Evolutionary conservation across 1,140 invertebrate genomes (phyloP), one percentile per base, ranked within the genome.

Genomic region (Alviniconcha marisindica): DNA sequence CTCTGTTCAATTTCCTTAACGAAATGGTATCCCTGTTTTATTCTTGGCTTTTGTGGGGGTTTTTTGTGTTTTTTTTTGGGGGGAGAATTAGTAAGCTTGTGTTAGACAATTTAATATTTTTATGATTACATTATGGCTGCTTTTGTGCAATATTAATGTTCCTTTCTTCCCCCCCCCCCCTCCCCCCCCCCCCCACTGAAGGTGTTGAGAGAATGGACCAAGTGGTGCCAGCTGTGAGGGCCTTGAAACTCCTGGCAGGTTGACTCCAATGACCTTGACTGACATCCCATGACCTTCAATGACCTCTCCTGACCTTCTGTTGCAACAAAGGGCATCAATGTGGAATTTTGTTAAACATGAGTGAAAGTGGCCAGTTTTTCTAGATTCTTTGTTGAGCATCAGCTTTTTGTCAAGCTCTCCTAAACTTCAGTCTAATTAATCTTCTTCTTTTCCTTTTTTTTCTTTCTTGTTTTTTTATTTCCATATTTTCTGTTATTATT

Each of bases 191-290:
- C 24, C 10, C 7, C 60, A 63, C 60, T 12, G 33, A 81, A 91
- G 90, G 89, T 84, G 79, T 92, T n/a, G 83, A 87, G 42, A 84
- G 87, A 83, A 88, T 92, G 86, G 90, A 91, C 77, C 90, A 92
- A 77, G 85, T 92, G 2, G 86, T 92, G 38, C 91, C 91, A 48
- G 90, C 91, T 38, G 90, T 92, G 1, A 81, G 90, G 73, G 91
- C 91, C 21, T 83, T 92, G 4, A 91, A 92, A 80, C 82, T 92
- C 15, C 78, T 92, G 36, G 84, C 89, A 42, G 87, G 83, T 80
- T 89, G 82, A 83, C 48, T 36, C 12, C 12, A 3, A 44, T 28
- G 31, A 21, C 21, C 28, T 12, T 12, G 66, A 28, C 31, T 3
- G 14, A 15, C 4, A 15, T 24, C 10, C 10, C 15, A 5, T 28